Evolutionary conservation across 2,113 vertebrate genomes (phyloP).

Genomic region (Chaenogobius annularis): DNA sequence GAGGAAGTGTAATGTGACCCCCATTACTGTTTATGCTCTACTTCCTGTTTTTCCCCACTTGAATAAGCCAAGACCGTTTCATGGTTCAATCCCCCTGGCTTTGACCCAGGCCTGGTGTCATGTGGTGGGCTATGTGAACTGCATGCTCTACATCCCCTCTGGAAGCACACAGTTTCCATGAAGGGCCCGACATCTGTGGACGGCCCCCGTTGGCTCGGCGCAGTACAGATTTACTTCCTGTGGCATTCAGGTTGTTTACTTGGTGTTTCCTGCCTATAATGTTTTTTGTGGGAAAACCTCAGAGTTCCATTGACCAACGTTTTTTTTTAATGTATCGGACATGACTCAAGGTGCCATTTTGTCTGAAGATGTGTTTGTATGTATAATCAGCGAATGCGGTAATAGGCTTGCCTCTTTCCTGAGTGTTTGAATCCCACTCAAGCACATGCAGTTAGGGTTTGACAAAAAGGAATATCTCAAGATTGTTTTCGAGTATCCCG

Average conservation of each 20-base stretch:
- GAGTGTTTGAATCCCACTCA: too few species aligned
- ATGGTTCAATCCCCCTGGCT: constrained; percentile 66
- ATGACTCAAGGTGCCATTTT: neutral
- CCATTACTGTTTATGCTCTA: constrained; percentile 71
- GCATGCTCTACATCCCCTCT: constrained; percentile 46
- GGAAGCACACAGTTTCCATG: constrained; percentile 44
- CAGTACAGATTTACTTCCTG: constrained; percentile 39
- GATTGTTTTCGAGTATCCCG: too few species aligned
- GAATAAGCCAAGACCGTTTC: constrained; percentile 61
- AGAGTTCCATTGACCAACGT: neutral
- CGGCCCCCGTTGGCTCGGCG: constrained; percentile 26
- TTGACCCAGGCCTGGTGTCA: constrained; percentile 65
- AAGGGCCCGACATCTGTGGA: constrained; percentile 47
- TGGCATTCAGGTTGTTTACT: constrained; percentile 16
- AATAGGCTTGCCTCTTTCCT: too few species aligned
- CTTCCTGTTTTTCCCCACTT: constrained; percentile 72
- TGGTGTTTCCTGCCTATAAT: constrained; percentile 5
- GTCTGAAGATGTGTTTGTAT: too few species aligned
- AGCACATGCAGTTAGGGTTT: too few species aligned
- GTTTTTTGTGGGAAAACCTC: constrained; percentile 4
- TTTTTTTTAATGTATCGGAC: neutral
- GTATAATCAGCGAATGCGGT: too few species aligned
- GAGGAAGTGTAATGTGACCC: constrained; percentile 69
- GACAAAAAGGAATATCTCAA: too few species aligned
- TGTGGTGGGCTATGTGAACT: constrained; percentile 64